Evolutionary conservation across 2,797 vertebrate genomes (phyloP), one percentile per base, ranked within the genome.

Genomic region (Hemibagrus guttatus): DNA sequence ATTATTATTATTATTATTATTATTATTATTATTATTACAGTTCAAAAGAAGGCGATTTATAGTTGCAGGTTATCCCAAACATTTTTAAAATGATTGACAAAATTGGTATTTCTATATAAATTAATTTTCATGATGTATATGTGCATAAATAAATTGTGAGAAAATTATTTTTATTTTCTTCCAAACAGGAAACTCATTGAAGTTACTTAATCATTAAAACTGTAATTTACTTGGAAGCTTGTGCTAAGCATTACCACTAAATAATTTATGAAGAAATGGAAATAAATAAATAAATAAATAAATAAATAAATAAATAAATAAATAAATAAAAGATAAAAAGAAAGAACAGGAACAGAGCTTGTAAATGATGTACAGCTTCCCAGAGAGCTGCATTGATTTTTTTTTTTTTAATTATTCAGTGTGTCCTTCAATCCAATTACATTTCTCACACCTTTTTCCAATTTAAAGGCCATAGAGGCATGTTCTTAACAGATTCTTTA

Each of bases 401-500:
- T 16, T 35, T 31, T 78, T 1, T 75, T 19, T 56, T 26, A n/a
- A 39, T 46, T 42, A 52, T n/a, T n/a, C 26, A 35, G 12, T 12
- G 31, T 79, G 31, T 35, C 23, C 75, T 59, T 59, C 56, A 26
- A 39, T 79, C 12, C 9, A 6, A 1, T 79, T 79, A 54, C 35
- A 2, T 64, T 64, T 49, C 26, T 69, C 35, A 58, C 75, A 46
- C 61, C 46, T 46, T 63, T 26, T 11, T 78, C 9, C 31, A 17
- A 69, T 46, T n/a, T 42, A 85, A 69, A 58, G 63, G 58, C 23
- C 26, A 35, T 66, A 54, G 72, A 28, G 35, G 58, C 42, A 12
- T 86, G 66, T 80, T 74, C 58, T 74, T 74, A 74, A 63, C 42
- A 28, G 66, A 61, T n/a, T n/a, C 7, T 52, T 54, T 59, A 49